Conservation (phyloP, 2,797 vertebrate species). For the Channallabes apus region DNA sequence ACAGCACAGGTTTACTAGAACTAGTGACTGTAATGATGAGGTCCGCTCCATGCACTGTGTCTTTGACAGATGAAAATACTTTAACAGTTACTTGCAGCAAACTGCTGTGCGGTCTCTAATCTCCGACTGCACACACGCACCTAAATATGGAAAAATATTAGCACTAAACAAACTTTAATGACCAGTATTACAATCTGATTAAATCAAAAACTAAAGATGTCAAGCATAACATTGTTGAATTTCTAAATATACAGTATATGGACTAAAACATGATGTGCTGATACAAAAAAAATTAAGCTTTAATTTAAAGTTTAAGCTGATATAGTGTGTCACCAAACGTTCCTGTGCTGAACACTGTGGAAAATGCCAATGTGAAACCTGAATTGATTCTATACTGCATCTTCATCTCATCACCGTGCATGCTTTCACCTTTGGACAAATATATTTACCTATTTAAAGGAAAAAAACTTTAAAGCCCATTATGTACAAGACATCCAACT, state of each 20-base stretch:
- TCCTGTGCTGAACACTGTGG: too few relatives aligned
- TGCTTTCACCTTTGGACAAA: background rate
- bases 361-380: too few relatives aligned
- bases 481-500: constrained; percentile 85
- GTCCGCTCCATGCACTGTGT: constrained; percentile 86
- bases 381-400: background rate
- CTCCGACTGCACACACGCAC: constrained; percentile 87
- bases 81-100: constrained; percentile 71
- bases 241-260: too few relatives aligned
- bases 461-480: constrained; percentile 90
- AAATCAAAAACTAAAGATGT: background rate
- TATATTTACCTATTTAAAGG: constrained; percentile 86
- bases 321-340: too few relatives aligned
- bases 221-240: too few relatives aligned
- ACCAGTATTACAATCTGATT: background rate
- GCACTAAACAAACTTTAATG: background rate
- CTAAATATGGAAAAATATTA: constrained; percentile 61
- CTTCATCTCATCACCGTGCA: too few relatives aligned
- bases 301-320: too few relatives aligned
- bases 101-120: constrained; percentile 69
- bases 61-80: constrained; percentile 76
- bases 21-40: constrained; percentile 88
- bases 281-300: too few relatives aligned
- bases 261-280: too few relatives aligned
- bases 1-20: constrained; percentile 82